A percentile compares a stretch with the other conserved stretches of the same genome.
These are phyloP conservation scores for Sterrhoptilus dennistouni DNA, from an alignment of 2,113 vertebrate genomes.

Conservation along the genomic window DNA sequence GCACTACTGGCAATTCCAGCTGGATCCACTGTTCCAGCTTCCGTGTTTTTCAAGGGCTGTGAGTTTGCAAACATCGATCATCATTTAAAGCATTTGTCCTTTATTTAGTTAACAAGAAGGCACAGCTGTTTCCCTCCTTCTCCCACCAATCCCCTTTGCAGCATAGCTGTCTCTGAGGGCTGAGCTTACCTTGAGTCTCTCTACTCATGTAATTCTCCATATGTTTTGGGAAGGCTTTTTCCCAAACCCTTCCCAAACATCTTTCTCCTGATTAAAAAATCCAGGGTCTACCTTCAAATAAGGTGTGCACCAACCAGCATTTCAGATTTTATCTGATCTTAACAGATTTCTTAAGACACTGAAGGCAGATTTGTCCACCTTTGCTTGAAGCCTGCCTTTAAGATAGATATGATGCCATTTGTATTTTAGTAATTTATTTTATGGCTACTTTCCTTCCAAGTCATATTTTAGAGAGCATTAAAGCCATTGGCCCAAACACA, in stretches of 20 bases:
- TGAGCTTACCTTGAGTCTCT: constrained; percentile 9
- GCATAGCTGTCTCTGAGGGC: constrained; percentile 8
- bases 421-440: not conserved
- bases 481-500: not conserved
- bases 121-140: constrained; percentile 59
- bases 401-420: not conserved
- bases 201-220: not conserved
- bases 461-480: not conserved
- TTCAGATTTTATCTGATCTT: not conserved
- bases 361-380: not conserved
- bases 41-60: not conserved
- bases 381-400: not conserved
- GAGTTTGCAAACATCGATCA: constrained; percentile 8
- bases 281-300: not conserved
- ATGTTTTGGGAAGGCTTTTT: constrained; percentile 34
- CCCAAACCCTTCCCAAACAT: not conserved
- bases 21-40: constrained; percentile 3
- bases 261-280: not conserved
- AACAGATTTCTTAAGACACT: not conserved
- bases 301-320: not conserved
- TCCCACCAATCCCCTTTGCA: constrained; percentile 15
- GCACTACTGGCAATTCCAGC: not conserved
- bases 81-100: constrained; percentile 53
- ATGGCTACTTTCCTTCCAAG: not conserved
- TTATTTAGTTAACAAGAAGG: constrained; percentile 55